phyloP scores from a whole-genome alignment of 1,140 invertebrate genomes.

The Polypedilum vanderplanki region DNA sequence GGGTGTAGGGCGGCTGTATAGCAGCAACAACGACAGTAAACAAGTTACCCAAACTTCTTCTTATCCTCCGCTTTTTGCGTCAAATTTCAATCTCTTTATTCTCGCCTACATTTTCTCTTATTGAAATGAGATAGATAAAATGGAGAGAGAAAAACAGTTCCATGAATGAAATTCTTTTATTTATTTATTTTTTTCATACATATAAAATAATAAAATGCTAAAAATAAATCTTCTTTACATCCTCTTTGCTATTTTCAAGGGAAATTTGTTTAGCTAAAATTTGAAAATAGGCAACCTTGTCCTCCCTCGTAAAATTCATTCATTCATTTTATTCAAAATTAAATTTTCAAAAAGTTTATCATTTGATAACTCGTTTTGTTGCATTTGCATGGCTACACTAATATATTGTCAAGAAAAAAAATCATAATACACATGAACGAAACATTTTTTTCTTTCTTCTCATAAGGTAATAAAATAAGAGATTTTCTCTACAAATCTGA shows the following conservation, averaged over 20 bases:
- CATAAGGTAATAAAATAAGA: conserved; percentile 15
- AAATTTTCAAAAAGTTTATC: too few species aligned
- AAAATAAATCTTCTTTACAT: background rate
- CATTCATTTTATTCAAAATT: too few species aligned
- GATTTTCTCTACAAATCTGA: conserved; percentile 14
- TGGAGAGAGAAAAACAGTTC: background rate
- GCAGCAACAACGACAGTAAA: too few species aligned
- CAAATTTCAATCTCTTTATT: conserved; percentile 5
- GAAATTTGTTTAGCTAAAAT: background rate
- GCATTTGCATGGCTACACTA: background rate
- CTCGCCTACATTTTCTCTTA: background rate
- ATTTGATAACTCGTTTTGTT: too few species aligned
- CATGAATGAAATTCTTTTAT: conserved; percentile 13
- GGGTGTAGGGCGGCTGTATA: too few species aligned
- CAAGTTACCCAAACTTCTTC: too few species aligned
- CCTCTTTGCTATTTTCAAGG: background rate
- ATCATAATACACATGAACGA: background rate
- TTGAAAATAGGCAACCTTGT: background rate
- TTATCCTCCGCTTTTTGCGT: background rate
- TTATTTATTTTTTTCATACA: conserved; percentile 8
- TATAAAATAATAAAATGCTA: conserved; percentile 4
- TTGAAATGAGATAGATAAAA: too few species aligned
- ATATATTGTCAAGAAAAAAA: background rate
- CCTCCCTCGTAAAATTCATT: background rate
- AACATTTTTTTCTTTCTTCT: background rate